Evolutionary conservation across 2,113 vertebrate species (phyloP), one percentile per base, ranked within the genome.

Genomic region (Tychaedon coryphoeus): DNA sequence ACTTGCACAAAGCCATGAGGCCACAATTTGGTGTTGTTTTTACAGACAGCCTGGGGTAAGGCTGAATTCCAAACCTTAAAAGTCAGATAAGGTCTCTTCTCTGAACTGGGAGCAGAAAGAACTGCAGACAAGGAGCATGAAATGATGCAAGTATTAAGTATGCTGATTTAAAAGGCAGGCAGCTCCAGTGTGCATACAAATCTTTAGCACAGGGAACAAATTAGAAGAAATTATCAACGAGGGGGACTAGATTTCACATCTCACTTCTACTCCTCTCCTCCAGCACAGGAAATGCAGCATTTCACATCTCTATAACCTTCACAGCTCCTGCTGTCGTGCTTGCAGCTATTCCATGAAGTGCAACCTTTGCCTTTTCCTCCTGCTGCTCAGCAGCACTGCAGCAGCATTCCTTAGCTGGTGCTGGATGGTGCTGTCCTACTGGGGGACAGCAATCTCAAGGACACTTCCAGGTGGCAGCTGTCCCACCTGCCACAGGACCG

Each of bases 271-370:
- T 88, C 67, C 54, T 40, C 24, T 64, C 40, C 42, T 77, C 47
- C 33, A 2, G 4, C 74, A 22, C 31, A 64, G 48, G 51, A 67
- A 26, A 43, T 17, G 24, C 47, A 76, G 48, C 1, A 0, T 29
- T 50, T 71, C 54, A 34, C 22, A 26, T 28, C 36, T 79, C 64
- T 28, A 23, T 8, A 78, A 42, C 53, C 33, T 0, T 1, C 42
- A 48, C 6, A 75, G 66, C 24, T 58, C 34, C 72, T 0, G 1
- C 58, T 65, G n/a, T 2, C 2, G 1, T 23, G 2, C 48, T 24
- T 54, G 38, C 40, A 38, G 62, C 64, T 76, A 7, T 8, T 69
- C 58, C 4, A 23, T 5, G 29, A 86, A 85, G 43, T 4, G 2
- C 26, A 76, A 78, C 50, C 58, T 47, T 79, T 54, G 33, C 45